Evolutionary conservation across 2,797 vertebrate species (phyloP).

Genomic region (Eleutherodactylus coqui): DNA sequence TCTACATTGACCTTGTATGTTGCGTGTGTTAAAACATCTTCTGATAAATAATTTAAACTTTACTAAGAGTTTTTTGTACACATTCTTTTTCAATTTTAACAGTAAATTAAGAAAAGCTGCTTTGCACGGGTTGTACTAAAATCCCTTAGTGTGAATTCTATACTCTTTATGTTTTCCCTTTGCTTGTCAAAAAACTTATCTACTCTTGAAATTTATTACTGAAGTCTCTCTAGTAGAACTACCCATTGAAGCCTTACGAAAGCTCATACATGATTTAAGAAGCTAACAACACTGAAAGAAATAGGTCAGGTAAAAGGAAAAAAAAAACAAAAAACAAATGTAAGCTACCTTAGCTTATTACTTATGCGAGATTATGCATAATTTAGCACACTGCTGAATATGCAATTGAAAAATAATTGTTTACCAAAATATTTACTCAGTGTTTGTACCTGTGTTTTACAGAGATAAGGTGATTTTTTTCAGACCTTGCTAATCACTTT

Average conservation of each 20-base stretch:
- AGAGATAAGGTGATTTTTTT: slow-evolving; percentile 83
- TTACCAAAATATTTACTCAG: slow-evolving; percentile 88
- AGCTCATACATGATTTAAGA: slow-evolving; percentile 88
- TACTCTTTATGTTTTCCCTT: slow-evolving; percentile 80
- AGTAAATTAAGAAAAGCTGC: slow-evolving; percentile 84
- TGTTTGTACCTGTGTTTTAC: slow-evolving; percentile 82
- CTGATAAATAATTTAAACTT: slow-evolving; percentile 88
- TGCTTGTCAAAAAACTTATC: slow-evolving; percentile 85
- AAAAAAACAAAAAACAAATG: slow-evolving; percentile 75
- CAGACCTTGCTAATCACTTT: slow-evolving; percentile 81
- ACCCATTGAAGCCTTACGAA: slow-evolving; percentile 86
- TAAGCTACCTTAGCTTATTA: slow-evolving; percentile 87
- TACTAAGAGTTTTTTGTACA: slow-evolving; percentile 82
- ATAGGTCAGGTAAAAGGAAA: slow-evolving; percentile 83
- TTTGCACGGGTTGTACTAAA: slow-evolving; percentile 83
- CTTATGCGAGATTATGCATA: slow-evolving; percentile 89
- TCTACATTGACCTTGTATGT: slow-evolving; percentile 79
- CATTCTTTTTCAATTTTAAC: slow-evolving; percentile 83
- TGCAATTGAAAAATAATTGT: slow-evolving; percentile 85
- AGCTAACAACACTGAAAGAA: slow-evolving; percentile 87
- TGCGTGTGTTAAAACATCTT: slow-evolving; percentile 81
- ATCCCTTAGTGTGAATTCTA: slow-evolving; percentile 83
- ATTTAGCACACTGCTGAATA: slow-evolving; percentile 87
- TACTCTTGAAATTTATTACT: slow-evolving; percentile 84
- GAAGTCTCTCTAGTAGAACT: slow-evolving; percentile 83